Evolutionary conservation across 2,888 invertebrate genomes (phyloP), one percentile per base, ranked within the genome.

Genomic region (Spodoptera littoralis): DNA sequence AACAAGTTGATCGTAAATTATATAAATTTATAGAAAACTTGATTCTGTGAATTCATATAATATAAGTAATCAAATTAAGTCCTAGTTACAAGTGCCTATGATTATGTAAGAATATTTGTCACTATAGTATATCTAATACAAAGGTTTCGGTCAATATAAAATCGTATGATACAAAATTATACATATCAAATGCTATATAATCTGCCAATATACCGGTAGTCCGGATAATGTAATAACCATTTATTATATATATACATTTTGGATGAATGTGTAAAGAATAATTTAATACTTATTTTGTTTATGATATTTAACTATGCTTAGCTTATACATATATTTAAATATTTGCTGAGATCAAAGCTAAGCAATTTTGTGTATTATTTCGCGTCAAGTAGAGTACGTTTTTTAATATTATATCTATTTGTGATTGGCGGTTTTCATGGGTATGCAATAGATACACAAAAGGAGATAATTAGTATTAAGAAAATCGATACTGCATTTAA

Each of bases 41-140:
- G 1, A 8, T 36, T 36, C 8, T 36, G 9, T 36, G 8, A 36
- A 36, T 36, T 36, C 36, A 8, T 36, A 36, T 36, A 36, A 36
- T 36, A 27, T 27, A 3, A 27, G 27, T 27, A 27, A 27, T 8
- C 2, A 36, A 36, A 9, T 36, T 36, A 36, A 36, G 6, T 36
- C 36, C 8, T 36, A 36, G 36, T 8, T 36, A 36, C 54, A 65
- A 60, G 70, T 70, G 70, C 70, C 65, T 70, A 50, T 50, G 43
- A 13, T 11, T 51, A 48, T 22, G 8, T 50, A 18, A 36, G 22
- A 42, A 30, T 42, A 48, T 36, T 52, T 48, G 55, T 47, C 49
- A 18, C 22, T 18, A 27, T 36, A 60, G 36, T 13, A 24, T 30
- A 30, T 36, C 9, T 36, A 9, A 8, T 2, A 8, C 8, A 36